A percentile compares a stretch with the other conserved stretches of the same genome.
Evolutionary conservation across 2,797 vertebrate species (phyloP).

Genomic region (Phrynocephalus forsythii): DNA sequence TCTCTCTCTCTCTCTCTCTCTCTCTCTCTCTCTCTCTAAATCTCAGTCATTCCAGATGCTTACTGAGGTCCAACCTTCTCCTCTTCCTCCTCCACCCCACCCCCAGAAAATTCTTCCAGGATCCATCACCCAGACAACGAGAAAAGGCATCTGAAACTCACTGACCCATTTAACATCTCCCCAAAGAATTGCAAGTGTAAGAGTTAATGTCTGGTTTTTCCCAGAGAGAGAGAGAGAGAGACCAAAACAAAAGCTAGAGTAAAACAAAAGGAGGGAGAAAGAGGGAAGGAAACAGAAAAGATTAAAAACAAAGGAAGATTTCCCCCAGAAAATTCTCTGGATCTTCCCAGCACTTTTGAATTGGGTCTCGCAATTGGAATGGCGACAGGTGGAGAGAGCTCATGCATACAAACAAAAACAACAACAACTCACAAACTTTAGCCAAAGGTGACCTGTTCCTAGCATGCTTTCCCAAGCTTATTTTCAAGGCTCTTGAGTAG

Average conservation of each 20-base stretch:
- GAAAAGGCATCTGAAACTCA: slow-evolving; percentile 72
- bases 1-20: no score
- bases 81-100: background rate
- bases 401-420: background rate
- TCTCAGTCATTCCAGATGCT: slow-evolving; percentile 59
- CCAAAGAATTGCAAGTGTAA: slow-evolving; percentile 65
- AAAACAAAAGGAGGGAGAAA: slow-evolving; percentile 35
- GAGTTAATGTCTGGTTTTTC: slow-evolving; percentile 75
- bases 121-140: slow-evolving; percentile 76
- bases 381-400: background rate
- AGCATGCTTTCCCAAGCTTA: slow-evolving; percentile 33
- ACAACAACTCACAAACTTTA: slow-evolving; percentile 38
- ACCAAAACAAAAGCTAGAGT: slow-evolving; percentile 47
- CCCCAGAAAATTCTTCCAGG: slow-evolving; percentile 63
- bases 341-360: slow-evolving; percentile 18
- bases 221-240: slow-evolving; percentile 45
- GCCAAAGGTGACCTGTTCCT: slow-evolving; percentile 40
- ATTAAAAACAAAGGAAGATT: slow-evolving; percentile 42
- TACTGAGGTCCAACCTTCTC: slow-evolving; percentile 41
- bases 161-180: slow-evolving; percentile 77
- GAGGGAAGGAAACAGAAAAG: slow-evolving; percentile 7
- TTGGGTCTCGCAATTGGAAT: slow-evolving; percentile 15
- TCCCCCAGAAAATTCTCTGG: slow-evolving; percentile 12
- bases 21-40: background rate
- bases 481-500: slow-evolving; percentile 1